Evolutionary conservation across 2,797 vertebrate species (phyloP), one percentile per base, ranked within the genome.

Genomic region (Takifugu rubripes): DNA sequence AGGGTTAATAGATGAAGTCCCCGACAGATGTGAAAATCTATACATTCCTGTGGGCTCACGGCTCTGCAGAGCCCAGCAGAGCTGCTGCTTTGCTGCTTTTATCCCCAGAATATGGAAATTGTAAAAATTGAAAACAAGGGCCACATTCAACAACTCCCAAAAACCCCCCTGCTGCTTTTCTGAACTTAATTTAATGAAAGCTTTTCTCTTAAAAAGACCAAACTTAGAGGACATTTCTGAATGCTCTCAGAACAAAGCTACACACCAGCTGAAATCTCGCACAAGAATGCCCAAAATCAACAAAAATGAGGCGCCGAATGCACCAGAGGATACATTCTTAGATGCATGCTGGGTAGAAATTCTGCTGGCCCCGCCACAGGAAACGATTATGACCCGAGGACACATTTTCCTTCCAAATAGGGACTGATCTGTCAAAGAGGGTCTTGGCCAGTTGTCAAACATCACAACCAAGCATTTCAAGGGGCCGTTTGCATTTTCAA

Each of bases 361-460:
- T 75, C 67, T 78, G 66, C 57, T 21, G 49, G 56, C 75, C 76
- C 69, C 63, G 64, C 77, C 64, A 86, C 83, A 88, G 87, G 87
- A 90, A 90, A 87, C 85, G 65, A 79, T 82, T 86, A 68, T 85
- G 85, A 89, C 85, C 84, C 68, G 52, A 68, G 70, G 73, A 84
- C 78, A 81, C 72, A 63, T 79, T 85, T 84, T 78, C 81, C 78
- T 72, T 82, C 76, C 76, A 79, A 88, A 88, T 69, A 78, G 65
- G 57, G 72, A 56, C 78, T 62, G 74, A 83, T 85, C 82, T 79
- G 77, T 72, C 60, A 47, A 64, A 57, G 73, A 80, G 72, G 68
- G 79, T 71, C 63, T 83, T 87, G 85, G 87, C 84, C 15, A 6
- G 0, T 47, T 15, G 71, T 82, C 84, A 88, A 84, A 64, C 49